A percentile compares a stretch with the other conserved stretches of the same genome.
These are phyloP conservation scores for Dorcus parallelipipedus DNA, from an alignment of 2,888 invertebrate species.

Conservation along the genomic window DNA sequence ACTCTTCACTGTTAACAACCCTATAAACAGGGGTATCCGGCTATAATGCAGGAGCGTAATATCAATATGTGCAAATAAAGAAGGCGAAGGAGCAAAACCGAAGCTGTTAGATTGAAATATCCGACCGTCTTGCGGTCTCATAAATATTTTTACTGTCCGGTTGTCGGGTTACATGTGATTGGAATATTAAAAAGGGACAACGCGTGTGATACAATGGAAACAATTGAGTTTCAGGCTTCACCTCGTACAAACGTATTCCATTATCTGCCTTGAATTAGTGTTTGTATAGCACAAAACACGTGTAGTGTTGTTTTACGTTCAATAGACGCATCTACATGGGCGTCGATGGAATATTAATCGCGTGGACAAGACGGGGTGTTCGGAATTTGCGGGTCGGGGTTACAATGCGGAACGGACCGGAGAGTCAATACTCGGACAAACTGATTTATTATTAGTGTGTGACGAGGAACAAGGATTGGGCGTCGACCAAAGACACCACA, in stretches of 20 bases:
- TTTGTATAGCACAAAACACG: constrained; percentile 46
- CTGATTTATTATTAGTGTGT: constrained; percentile 48
- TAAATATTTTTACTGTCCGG: constrained; percentile 32
- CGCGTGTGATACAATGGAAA: constrained; percentile 37
- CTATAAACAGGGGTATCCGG: constrained; percentile 26
- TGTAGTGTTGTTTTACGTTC: constrained; percentile 41
- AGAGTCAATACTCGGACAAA: constrained; percentile 31
- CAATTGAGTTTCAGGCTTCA: constrained; percentile 42
- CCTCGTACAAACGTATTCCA: constrained; percentile 42
- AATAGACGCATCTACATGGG: constrained; percentile 41
- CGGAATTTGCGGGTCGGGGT: constrained; percentile 18
- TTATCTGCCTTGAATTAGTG: constrained; percentile 43
- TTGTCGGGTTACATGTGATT: constrained; percentile 35
- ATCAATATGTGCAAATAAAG: constrained; percentile 25
- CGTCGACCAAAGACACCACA: constrained; percentile 43
- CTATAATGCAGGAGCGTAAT: constrained; percentile 21
- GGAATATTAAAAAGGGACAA: constrained; percentile 36
- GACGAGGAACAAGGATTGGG: constrained; percentile 48
- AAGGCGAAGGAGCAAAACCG: constrained; percentile 1
- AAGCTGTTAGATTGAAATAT: neutral
- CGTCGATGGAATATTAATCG: constrained; percentile 47
- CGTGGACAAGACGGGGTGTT: constrained; percentile 12
- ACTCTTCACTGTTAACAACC: constrained; percentile 39
- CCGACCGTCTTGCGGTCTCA: neutral
- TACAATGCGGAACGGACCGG: constrained; percentile 25